A percentile compares a stretch with the other conserved stretches of the same genome.
Evolutionary conservation across 2,888 invertebrate species (phyloP).

Genomic region (Amphipyra berbera): DNA sequence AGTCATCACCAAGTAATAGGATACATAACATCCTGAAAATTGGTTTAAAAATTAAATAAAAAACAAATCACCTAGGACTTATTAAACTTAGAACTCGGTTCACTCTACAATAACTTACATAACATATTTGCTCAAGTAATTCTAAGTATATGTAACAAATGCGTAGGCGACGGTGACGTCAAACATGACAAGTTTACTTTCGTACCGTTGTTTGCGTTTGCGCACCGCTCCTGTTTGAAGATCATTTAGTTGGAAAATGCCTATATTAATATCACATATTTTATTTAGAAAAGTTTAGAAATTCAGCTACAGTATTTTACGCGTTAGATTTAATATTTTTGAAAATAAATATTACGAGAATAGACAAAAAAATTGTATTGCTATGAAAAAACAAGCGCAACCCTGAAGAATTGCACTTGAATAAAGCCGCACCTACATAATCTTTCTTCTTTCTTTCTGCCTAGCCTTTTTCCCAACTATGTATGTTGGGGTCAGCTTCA

Average conservation of each 20-base stretch:
- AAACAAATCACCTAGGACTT: neutral
- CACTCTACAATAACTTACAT: conserved; percentile 22
- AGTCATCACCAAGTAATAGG: too few relatives aligned
- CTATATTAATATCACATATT: neutral
- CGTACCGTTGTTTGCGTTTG: conserved; percentile 56
- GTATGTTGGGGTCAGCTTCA: too few relatives aligned
- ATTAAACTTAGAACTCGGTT: neutral
- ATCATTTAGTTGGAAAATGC: conserved; percentile 22
- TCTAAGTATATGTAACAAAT: conserved; percentile 61
- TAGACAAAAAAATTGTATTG: too few relatives aligned
- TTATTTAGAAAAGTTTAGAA: neutral
- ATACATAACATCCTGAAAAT: too few relatives aligned
- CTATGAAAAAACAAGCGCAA: too few relatives aligned
- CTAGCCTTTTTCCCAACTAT: too few relatives aligned
- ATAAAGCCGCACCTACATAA: too few relatives aligned
- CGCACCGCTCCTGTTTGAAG: conserved; percentile 63
- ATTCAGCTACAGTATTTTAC: neutral
- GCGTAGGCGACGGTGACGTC: conserved; percentile 60
- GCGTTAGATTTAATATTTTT: too few relatives aligned
- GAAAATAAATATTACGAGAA: too few relatives aligned
- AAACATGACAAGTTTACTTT: conserved; percentile 60
- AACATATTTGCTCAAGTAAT: conserved; percentile 43
- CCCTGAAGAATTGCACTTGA: too few relatives aligned
- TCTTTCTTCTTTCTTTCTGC: too few relatives aligned
- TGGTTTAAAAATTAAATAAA: too few relatives aligned